Base-by-base conservation (phyloP, 2,113 vertebrate species). In the Phylloscopus whistleri region DNA sequence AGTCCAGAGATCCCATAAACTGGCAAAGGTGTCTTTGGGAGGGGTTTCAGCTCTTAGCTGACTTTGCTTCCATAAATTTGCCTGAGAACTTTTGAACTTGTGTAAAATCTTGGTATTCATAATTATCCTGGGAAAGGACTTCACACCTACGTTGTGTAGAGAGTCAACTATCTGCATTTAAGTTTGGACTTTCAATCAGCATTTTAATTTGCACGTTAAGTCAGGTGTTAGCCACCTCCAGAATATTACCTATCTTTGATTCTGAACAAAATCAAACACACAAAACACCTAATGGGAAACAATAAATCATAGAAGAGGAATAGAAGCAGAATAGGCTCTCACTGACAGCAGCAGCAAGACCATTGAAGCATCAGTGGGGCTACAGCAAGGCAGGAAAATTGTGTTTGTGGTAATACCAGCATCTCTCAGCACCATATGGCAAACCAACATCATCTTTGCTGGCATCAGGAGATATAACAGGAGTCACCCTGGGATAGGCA, bases 181-280 rank as follows among this genome's bases (percentile, higher is more conserved):
- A 94, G 26, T 48, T 63, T 63, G n/a, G 59, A 44, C 27, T 84
- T 90, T 19, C 80, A 76, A 73, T 72, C 74, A 79, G 56, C 41
- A 64, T 53, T 87, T 37, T 62, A 91, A 96, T 90, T 95, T 88
- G 69, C 94, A 91, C 67, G 58, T 89, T 39, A 74, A 84, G 26
- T 55, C 76, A 86, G 62, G 56, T 91, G 82, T 80, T 89, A 77
- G 35, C 46, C 28, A 68, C 33, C 68, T 20, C 39, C 44, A 81
- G 52, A 90, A 88, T 17, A 86, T 88, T 53, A 72, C 23, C 26
- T 37, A 7, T 22, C 68, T 67, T 85, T 73, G 70, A 84, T 59
- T 46, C 15, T 24, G 24, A 70, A 55, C n/a, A 69, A 86, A 86
- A 37, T 75, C 39, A 84, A 93, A 35, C 17, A 30, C 8, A 66